Evolutionary conservation across 2,888 invertebrate genomes (phyloP), one percentile per base, ranked within the genome.

Genomic region (Cancer borealis): DNA sequence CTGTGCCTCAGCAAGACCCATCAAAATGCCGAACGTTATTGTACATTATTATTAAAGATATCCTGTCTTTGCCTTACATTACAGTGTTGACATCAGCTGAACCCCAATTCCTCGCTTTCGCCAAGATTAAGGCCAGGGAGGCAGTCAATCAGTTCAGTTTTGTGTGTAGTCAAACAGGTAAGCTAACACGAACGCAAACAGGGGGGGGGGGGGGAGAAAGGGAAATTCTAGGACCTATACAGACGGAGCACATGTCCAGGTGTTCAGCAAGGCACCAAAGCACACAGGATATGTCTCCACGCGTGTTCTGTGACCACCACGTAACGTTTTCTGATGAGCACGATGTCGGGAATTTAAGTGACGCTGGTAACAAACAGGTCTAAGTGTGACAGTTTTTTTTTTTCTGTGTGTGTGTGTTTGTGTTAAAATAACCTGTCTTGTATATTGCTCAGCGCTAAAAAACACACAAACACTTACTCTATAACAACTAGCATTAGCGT

Each of bases 241-340:
- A 1, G n/a, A n/a, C 17, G 66, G 66, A 6, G 6, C n/a, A n/a
- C n/a, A 66, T 4, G n/a, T 66, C n/a, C 66, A n/a, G 66, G 66
- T 21, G n/a, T 66, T 66, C n/a, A n/a, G 66, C 66, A 17, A 12
- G 66, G 66, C 66, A 66, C 6, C 3, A n/a, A 6, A 14, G 66
- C 8, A 66, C 21, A 66, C 66, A 66, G n/a, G 6, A n/a, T 66
- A n/a, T 6, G 66, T 66, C 66, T 66, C 21, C 66, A 66, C n/a
- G n/a, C n/a, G 66, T 66, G 66, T 66, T 21, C n/a, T 66, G 66
- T 21, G n/a, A 8, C 21, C 66, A n/a, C n/a, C 66, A 14, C 5
- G n/a, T n/a, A 66, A n/a, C n/a, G 66, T 66, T 66, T 66, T 66
- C 66, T 66, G n/a, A n/a, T 66, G 66, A 66, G n/a, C 66, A 66